Conservation (phyloP, 2,888 invertebrate species). For the Netelia inedita region DNA sequence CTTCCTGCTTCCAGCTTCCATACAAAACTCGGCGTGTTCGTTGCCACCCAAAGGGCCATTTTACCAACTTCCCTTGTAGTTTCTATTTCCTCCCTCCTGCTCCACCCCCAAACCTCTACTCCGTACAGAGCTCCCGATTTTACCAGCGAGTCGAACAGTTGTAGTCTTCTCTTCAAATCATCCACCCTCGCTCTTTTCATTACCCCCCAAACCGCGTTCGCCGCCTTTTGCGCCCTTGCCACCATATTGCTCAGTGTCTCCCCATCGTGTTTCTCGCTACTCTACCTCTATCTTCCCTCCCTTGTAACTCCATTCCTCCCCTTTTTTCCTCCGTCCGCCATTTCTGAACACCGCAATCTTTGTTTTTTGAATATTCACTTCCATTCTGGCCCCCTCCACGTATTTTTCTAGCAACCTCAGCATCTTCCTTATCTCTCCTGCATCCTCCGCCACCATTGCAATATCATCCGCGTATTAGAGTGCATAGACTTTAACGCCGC, state of each 20-base stretch:
- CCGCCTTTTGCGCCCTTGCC: conserved; percentile 1
- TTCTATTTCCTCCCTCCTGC: conserved; percentile 10
- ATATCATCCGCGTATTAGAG: conserved; percentile 35
- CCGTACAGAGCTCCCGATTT: conserved; percentile 18
- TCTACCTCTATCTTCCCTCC: conserved; percentile 15
- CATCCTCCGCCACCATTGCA: conserved; percentile 20
- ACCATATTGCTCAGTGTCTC: neutral
- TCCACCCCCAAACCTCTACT: conserved; percentile 36
- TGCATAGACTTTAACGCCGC: conserved; percentile 8
- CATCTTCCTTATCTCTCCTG: neutral
- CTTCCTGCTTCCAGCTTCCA: neutral
- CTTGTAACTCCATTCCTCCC: neutral
- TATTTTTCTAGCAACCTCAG: conserved; percentile 6
- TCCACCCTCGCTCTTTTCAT: conserved; percentile 1
- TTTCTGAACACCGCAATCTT: conserved; percentile 7
- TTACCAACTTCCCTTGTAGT: neutral
- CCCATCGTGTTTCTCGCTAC: neutral
- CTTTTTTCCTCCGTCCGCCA: conserved; percentile 1
- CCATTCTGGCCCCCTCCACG: conserved; percentile 3
- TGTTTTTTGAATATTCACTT: conserved; percentile 28
- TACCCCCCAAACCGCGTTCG: too few species aligned
- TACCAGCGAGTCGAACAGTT: conserved; percentile 23
- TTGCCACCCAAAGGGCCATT: conserved; percentile 14
- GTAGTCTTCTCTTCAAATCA: neutral
- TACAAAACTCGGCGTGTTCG: conserved; percentile 4